Conservation (phyloP, 2,797 vertebrate species). For the Tapirus indicus region DNA sequence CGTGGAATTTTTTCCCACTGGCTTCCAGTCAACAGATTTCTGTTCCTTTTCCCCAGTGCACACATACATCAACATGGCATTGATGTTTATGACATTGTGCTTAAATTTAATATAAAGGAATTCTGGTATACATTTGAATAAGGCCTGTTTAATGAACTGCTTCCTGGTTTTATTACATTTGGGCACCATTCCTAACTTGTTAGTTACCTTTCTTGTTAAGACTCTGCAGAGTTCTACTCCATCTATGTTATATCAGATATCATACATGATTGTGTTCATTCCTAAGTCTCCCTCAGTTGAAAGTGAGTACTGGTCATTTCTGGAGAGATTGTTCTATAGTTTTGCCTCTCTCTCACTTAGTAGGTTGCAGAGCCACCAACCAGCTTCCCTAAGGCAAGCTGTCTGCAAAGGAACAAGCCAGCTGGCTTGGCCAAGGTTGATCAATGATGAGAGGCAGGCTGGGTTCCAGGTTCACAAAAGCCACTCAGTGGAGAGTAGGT, state of each 20-base stretch:
- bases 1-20: constrained; percentile 85
- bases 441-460: constrained; percentile 83
- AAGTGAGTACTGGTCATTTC: neutral
- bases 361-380: constrained; percentile 78
- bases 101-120: constrained; percentile 88
- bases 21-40: constrained; percentile 89
- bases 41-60: constrained; percentile 86
- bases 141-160: constrained; percentile 89
- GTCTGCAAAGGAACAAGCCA: constrained; percentile 84
- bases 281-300: neutral
- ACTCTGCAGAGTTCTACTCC: neutral
- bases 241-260: neutral
- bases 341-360: constrained; percentile 41
- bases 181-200: neutral
- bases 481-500: constrained; percentile 83
- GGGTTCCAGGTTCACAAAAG: constrained; percentile 83
- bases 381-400: constrained; percentile 83
- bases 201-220: neutral
- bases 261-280: neutral
- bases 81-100: constrained; percentile 89
- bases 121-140: constrained; percentile 88
- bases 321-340: constrained; percentile 13
- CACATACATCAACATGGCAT: constrained; percentile 89
- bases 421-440: constrained; percentile 85
- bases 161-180: constrained; percentile 81